phyloP scores from a whole-genome alignment of 1,140 invertebrate genomes.

The Muscidifurax raptorellus region DNA sequence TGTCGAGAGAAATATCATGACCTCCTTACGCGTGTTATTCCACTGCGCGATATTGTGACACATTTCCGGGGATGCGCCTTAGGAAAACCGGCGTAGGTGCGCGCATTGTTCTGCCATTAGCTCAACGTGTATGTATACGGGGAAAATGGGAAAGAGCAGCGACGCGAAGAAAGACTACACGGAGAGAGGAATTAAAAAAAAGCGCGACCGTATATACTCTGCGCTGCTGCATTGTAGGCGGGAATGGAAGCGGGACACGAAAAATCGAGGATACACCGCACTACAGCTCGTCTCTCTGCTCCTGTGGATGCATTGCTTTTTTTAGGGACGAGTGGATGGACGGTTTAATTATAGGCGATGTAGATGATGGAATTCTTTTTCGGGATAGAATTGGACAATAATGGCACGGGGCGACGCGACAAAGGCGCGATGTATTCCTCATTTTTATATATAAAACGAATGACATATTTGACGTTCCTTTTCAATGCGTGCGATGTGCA shows the following conservation, averaged over 20 bases:
- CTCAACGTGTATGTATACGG: neutral
- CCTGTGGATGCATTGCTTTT: neutral
- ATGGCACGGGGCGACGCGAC: neutral
- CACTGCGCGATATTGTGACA: neutral
- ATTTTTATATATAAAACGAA: neutral
- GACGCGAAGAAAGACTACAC: neutral
- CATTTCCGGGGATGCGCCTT: neutral
- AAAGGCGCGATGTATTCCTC: neutral
- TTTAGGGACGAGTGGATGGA: neutral
- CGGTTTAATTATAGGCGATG: neutral
- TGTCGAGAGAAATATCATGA: too few species aligned
- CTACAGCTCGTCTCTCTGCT: neutral
- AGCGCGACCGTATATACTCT: too few species aligned
- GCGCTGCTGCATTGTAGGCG: neutral
- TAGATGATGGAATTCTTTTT: neutral
- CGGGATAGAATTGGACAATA: neutral
- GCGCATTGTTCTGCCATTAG: slow-evolving; percentile 22
- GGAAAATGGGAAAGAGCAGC: neutral
- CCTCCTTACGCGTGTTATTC: too few species aligned
- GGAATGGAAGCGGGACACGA: neutral
- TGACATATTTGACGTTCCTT: neutral
- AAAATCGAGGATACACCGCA: neutral
- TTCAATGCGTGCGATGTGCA: neutral
- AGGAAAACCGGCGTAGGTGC: neutral
- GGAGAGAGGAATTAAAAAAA: neutral